These are phyloP conservation scores for Polyommatus icarus DNA, from an alignment of 2,888 invertebrate genomes.

Conservation along the genomic window DNA sequence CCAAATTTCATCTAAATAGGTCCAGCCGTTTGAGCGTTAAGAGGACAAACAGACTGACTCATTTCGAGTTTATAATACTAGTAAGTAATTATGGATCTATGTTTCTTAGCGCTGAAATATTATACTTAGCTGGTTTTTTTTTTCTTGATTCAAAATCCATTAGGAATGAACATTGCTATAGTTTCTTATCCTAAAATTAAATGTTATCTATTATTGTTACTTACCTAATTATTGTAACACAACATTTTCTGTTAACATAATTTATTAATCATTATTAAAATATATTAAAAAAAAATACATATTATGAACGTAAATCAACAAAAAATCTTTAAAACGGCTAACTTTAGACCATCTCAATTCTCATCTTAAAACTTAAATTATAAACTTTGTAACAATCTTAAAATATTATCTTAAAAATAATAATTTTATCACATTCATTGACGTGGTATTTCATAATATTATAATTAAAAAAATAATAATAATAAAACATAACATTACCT, in stretches of 20 bases:
- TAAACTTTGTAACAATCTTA: background rate
- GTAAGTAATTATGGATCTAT: background rate
- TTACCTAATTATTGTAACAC: too few relatives aligned
- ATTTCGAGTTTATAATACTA: too few relatives aligned
- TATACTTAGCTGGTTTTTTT: background rate
- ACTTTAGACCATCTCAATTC: background rate
- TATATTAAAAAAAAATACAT: too few relatives aligned
- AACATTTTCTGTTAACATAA: too few relatives aligned
- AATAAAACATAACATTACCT: background rate
- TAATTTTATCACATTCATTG: conserved; percentile 39
- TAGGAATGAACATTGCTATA: too few relatives aligned
- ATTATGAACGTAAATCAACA: too few relatives aligned
- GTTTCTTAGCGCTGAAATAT: background rate
- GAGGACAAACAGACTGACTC: too few relatives aligned
- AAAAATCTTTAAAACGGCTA: background rate
- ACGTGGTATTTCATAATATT: conserved; percentile 33
- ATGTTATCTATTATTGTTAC: too few relatives aligned
- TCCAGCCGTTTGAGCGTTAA: too few relatives aligned
- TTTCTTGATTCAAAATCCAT: too few relatives aligned
- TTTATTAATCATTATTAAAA: background rate
- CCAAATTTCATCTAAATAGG: too few relatives aligned
- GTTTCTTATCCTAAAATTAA: too few relatives aligned
- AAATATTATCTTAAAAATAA: background rate
- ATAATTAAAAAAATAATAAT: background rate
- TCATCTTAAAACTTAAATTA: background rate